Evolutionary conservation across 2,113 vertebrate genomes (phyloP).

Genomic region (Sterrhoptilus dennistouni): DNA sequence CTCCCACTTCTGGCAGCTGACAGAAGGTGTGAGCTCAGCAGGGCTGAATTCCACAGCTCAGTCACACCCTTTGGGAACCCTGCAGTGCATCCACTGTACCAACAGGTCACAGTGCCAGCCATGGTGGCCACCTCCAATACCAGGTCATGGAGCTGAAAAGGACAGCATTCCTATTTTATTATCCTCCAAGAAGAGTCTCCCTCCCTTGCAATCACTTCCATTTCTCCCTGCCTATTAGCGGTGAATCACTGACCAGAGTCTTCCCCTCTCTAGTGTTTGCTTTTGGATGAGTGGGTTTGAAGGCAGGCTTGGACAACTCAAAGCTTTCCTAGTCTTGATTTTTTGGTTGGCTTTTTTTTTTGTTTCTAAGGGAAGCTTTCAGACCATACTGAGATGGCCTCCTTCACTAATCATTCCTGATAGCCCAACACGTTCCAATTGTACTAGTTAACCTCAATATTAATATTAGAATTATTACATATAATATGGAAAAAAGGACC

Average conservation of each 20-base stretch:
- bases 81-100: not conserved
- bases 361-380: not conserved
- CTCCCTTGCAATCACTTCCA: not conserved
- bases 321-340: not conserved
- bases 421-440: not conserved
- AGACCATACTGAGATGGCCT: not conserved
- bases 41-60: constrained; percentile 30
- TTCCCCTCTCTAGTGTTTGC: not conserved
- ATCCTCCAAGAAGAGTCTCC: not conserved
- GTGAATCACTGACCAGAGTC: not conserved
- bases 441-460: not conserved
- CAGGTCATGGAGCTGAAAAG: not conserved
- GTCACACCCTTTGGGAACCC: constrained; percentile 39
- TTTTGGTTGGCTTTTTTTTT: not conserved
- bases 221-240: not conserved
- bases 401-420: not conserved
- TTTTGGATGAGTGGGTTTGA: not conserved
- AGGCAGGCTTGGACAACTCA: not conserved
- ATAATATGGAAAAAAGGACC: not conserved
- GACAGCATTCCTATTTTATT: not conserved
- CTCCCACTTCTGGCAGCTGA: constrained; percentile 38
- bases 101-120: not conserved
- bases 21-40: constrained; percentile 42
- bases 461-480: not conserved
- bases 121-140: not conserved